Base-by-base conservation (phyloP, 92 coral and sea anemone species). In the Hydrozoanthus gracilis region DNA sequence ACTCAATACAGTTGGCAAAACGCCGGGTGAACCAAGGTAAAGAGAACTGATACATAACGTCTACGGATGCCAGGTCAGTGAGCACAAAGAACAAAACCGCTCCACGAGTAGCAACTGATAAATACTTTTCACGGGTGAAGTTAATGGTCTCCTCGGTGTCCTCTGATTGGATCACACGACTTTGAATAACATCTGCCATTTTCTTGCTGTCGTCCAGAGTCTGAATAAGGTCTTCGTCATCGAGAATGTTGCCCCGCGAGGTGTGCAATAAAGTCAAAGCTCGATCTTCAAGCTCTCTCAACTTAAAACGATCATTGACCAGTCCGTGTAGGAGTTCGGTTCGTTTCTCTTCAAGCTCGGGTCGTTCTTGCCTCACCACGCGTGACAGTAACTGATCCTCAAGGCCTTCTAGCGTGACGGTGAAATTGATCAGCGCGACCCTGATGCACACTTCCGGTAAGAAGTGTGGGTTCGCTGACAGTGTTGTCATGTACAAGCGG, bases 311-410 rank as follows among this genome's bases (percentile, higher is more conserved):
- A 85, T 96, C 97, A 35, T 91, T 95, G 16, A 93, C 98, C 78
- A 96, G 68, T 64, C 93, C 91, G 48, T 87, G 92, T 45, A 96
- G 74, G 12, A 93, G 87, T 12, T 88, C 91, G 52, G 87, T 92
- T 39, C 96, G 88, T 44, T 93, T 92, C 12, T 86, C 95, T 79
- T 96, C 99, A 46, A 96, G 78, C 74, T 93, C 89, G 9, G 98
- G 95, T 71, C 94, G 91, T 86, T 96, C 99, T 55, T 91, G 91
- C 51, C 88, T 93, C 4, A 96, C 99, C 18, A 94, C 95, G 80
- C 93, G 98, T 91, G 98, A 96, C 92, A 96, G 77, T 69, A 96
- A 87, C 90, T 95, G 98, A 77, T 96, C 99, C 86, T 96, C 98
- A 48, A 96, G 92, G 62, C 98, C 99, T 64, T 95, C 98, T 60